These are phyloP conservation scores for Sebastes cheni DNA, from an alignment of 2,797 vertebrate genomes.

Conservation along the genomic window DNA sequence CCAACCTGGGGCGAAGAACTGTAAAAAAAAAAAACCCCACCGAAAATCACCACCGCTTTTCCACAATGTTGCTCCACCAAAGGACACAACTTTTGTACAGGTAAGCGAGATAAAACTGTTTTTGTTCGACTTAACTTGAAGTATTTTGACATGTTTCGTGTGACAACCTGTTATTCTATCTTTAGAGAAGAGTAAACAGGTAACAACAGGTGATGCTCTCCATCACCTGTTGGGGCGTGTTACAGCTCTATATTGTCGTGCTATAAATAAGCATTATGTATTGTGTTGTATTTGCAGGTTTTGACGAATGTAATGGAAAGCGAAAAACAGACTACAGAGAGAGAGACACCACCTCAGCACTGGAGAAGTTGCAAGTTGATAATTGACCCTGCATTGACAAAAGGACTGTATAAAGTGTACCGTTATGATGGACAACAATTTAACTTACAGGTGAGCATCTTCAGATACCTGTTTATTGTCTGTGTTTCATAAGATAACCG, in stretches of 20 bases:
- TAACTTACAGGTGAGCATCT: constrained; percentile 88
- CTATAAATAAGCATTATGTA: neutral
- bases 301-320: constrained; percentile 97
- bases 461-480: neutral
- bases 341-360: constrained; percentile 86
- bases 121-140: neutral
- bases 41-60: constrained; percentile 27
- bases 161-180: neutral
- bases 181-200: neutral
- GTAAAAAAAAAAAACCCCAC: constrained; percentile 41
- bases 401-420: constrained; percentile 92
- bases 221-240: constrained; percentile 82
- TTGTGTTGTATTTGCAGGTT: constrained; percentile 75
- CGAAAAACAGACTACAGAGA: constrained; percentile 82
- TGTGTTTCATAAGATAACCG: neutral
- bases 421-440: constrained; percentile 94
- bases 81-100: constrained; percentile 49
- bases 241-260: constrained; percentile 11
- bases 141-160: neutral
- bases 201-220: constrained; percentile 74
- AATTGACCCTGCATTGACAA: constrained; percentile 91
- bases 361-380: constrained; percentile 97
- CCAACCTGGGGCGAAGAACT: constrained; percentile 32
- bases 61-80: constrained; percentile 68
- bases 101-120: constrained; percentile 23